Evolutionary conservation across 1,140 invertebrate genomes (phyloP), one percentile per base, ranked within the genome.

Genomic region (Aphelinus atriplicis): DNA sequence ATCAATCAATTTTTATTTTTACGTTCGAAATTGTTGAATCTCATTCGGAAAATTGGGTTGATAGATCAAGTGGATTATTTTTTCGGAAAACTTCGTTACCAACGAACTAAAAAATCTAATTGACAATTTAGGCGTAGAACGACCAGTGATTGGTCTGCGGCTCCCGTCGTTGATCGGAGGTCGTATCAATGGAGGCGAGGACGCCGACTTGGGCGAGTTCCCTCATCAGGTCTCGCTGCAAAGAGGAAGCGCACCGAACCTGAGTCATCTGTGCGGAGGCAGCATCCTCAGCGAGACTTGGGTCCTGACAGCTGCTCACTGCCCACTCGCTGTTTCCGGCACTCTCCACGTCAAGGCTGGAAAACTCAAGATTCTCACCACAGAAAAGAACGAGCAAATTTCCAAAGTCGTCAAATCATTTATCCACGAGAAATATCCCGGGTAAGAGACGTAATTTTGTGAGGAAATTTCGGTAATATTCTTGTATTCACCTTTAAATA

Each of bases 381-480:
- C 0, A 0, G 89, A 91, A 53, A 75, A 61, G 1, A 82, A 75
- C 9, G 89, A 90, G 78, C 90, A 92, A 78, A 66, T 53, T 0
- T 78, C 86, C 26, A 3, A 63, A 10, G 85, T 91, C 1, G 77
- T 77, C 0, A 80, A 85, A 5, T 81, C 78, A 26, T 83, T 86
- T 56, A 75, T 89, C 0, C 91, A 92, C 77, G 82, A 89, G 43
- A 70, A 82, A 2, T 92, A 89, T 78, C n/a, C 64, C 26, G 87
- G 90, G 88, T 90, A 81, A 84, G 76, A 61, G 42, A 26, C 26
- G 26, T 26, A 26, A 26, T 26, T 26, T 26, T 26, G 26, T 26
- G 26, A 26, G 26, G 26, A 26, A 26, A 26, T 26, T 26, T 0
- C 26, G 26, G 26, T 26, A 26, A 26, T 26, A 26, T 26, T 26